Percentiles rank a stretch among this genome's conserved stretches.
Evolutionary conservation across 23 tunicate species (phyloP).

Genomic region (Botrylloides violaceus): DNA sequence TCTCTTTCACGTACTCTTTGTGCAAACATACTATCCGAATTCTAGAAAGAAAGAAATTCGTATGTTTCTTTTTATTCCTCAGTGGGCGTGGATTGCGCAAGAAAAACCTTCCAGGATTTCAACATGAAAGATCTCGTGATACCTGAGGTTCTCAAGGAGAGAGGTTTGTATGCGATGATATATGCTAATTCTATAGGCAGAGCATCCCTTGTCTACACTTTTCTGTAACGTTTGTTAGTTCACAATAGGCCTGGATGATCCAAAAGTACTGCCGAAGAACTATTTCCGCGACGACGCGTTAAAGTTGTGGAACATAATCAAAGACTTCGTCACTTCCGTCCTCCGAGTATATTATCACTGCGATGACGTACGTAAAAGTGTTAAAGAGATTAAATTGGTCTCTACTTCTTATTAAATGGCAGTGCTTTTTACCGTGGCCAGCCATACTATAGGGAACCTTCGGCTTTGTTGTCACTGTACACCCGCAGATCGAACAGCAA

Average conservation of each 20-base stretch:
- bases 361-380: conserved; percentile 32
- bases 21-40: too few species aligned
- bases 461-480: too few species aligned
- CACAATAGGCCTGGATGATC: conserved; percentile 29
- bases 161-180: too few species aligned
- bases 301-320: conserved; percentile 42
- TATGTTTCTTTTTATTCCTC: not conserved
- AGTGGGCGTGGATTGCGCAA: conserved; percentile 25
- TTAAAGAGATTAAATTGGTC: not conserved
- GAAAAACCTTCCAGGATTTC: conserved; percentile 13
- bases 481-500: too few species aligned
- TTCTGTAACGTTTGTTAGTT: too few species aligned
- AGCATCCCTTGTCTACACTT: too few species aligned
- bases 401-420: not conserved
- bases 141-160: conserved; percentile 22
- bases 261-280: conserved; percentile 38
- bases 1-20: too few species aligned
- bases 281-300: conserved; percentile 66
- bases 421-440: not conserved
- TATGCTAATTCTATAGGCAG: too few species aligned
- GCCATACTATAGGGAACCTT: too few species aligned
- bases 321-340: conserved; percentile 23
- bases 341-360: conserved; percentile 23
- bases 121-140: conserved; percentile 27
- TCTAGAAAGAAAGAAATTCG: not conserved